Base-by-base conservation (phyloP, 2,888 invertebrate species). In the Erannis defoliaria region DNA sequence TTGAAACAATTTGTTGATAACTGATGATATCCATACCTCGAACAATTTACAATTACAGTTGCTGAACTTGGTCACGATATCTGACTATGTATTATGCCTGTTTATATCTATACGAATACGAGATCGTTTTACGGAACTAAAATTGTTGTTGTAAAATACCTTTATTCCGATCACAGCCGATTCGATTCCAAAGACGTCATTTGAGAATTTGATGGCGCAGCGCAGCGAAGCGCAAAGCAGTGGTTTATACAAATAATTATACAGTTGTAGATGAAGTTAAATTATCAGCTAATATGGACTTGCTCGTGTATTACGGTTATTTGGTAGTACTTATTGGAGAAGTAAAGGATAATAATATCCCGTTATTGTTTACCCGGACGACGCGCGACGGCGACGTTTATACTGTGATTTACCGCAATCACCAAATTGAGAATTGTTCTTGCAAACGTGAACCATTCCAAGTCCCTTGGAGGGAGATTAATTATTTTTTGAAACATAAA, bases 361-460 rank as follows among this genome's bases (percentile, higher is more conserved):
- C 71, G 75, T 75, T 75, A 74, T 62, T 62, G 56, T 58, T 56
- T 57, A 51, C 45, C 56, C 64, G 58, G 50, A 55, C 45, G 70
- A 62, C 66, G 54, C n/a, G n/a, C n/a, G n/a, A n/a, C n/a, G n/a
- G n/a, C n/a, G n/a, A n/a, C n/a, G n/a, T 62, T 64, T 63, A 53
- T 62, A 51, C 62, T 46, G 49, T 59, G 51, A 63, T 72, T 69
- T 73, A 72, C 69, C 72, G 72, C 73, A 68, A 73, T 74, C 68
- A 66, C 66, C 26, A 63, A 69, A 73, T 74, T 62, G 63, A 64
- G 66, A 69, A 31, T 66, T 63, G 49, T 75, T 74, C 65, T 64
- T 35, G 62, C 69, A 67, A 74, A 69, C 31, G 49, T 53, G 55
- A 45, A 51, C 55, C 51, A 51, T 45, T 51, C 40, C 53, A 21